A percentile compares a stretch with the other conserved stretches of the same genome.
Conservation (phyloP, 2,888 invertebrate genomes). For the Leptopterna dolabrata region DNA sequence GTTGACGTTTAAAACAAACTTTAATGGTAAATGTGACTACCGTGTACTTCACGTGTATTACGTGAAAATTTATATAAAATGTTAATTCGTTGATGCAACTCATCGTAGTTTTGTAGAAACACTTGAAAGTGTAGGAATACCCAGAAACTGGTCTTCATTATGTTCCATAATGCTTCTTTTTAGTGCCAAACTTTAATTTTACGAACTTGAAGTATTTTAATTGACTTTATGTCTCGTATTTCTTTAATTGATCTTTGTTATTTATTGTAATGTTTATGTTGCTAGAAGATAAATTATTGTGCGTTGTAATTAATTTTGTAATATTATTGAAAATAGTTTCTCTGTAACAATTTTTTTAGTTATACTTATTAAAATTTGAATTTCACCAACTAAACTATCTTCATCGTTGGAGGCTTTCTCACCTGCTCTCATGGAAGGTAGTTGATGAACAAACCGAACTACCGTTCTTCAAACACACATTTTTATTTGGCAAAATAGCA, state of each 20-base stretch:
- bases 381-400: neutral
- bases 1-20: neutral
- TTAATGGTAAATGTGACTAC: neutral
- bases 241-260: neutral
- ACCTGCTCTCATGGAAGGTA: too few relatives aligned
- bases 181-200: neutral
- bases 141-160: neutral
- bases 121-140: neutral
- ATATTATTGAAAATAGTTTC: neutral
- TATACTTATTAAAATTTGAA: neutral
- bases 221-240: neutral
- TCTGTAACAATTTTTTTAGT: neutral
- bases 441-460: too few relatives aligned
- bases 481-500: too few relatives aligned
- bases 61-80: neutral
- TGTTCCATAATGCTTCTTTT: neutral
- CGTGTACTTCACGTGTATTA: neutral
- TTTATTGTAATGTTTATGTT: conserved; percentile 4
- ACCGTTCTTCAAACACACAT: too few relatives aligned
- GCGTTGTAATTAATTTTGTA: conserved; percentile 3
- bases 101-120: neutral
- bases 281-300: neutral
- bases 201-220: neutral
- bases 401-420: too few relatives aligned
- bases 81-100: neutral